Evolutionary conservation across 2,113 vertebrate species (phyloP).

Genomic region (Syrrhaptes paradoxus): DNA sequence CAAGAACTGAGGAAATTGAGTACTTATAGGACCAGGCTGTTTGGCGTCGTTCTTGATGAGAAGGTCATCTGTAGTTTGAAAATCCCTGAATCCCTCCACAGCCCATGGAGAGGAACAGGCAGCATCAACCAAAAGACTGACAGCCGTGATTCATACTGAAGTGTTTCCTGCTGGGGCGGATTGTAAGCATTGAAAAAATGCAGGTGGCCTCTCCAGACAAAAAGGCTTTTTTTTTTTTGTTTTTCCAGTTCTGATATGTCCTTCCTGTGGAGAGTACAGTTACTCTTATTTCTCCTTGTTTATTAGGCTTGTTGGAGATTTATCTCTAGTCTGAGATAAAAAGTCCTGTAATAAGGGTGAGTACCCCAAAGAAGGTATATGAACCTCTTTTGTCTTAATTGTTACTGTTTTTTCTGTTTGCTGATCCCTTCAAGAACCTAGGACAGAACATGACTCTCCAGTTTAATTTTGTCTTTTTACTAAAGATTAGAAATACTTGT

Average conservation of each 20-base stretch:
- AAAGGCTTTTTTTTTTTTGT: neutral
- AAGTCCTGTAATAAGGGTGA: neutral
- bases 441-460: neutral
- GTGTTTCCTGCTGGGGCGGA: slow-evolving; percentile 11
- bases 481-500: neutral
- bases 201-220: slow-evolving; percentile 47
- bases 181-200: slow-evolving; percentile 15
- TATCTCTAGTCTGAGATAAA: neutral
- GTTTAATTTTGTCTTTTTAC: neutral
- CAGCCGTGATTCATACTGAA: slow-evolving; percentile 19
- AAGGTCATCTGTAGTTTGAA: neutral
- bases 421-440: neutral
- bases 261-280: neutral
- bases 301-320: neutral
- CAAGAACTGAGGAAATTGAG: neutral
- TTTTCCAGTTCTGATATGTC: neutral
- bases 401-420: neutral
- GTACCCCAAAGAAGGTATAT: neutral
- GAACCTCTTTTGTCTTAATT: neutral
- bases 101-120: neutral
- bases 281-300: neutral
- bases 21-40: neutral
- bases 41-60: neutral
- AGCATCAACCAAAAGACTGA: neutral
- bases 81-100: neutral